These are phyloP conservation scores for Ornithoptera alexandrae DNA, from an alignment of 2,888 invertebrate genomes.

Conservation along the genomic window DNA sequence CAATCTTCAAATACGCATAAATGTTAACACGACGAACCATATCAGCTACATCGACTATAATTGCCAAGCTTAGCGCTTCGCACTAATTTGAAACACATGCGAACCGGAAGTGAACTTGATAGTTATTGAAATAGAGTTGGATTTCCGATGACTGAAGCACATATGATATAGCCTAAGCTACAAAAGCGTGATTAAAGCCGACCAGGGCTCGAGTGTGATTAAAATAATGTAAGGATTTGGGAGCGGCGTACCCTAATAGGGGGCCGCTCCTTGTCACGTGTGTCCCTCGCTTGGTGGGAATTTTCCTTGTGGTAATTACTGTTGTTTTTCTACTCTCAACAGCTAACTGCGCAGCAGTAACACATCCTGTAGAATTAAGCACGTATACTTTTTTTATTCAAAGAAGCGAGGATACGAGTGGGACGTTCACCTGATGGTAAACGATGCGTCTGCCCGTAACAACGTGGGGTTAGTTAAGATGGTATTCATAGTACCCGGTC, in stretches of 20 bases:
- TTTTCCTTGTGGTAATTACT: slow-evolving; percentile 41
- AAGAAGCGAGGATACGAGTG: no score
- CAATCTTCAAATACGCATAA: slow-evolving; percentile 12
- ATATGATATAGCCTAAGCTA: slow-evolving; percentile 26
- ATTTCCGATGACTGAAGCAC: slow-evolving; percentile 41
- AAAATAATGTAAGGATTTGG: slow-evolving; percentile 75
- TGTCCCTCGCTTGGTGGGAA: slow-evolving; percentile 43
- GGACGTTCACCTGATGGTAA: no score
- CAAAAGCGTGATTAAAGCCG: slow-evolving; percentile 67
- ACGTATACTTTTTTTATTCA: not conserved
- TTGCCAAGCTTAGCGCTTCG: slow-evolving; percentile 25
- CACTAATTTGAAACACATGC: slow-evolving; percentile 21
- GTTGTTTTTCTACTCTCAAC: slow-evolving; percentile 33
- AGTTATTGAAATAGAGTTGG: slow-evolving; percentile 37
- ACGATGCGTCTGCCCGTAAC: no score
- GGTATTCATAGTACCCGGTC: no score
- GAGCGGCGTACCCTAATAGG: slow-evolving; percentile 53
- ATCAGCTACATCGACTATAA: slow-evolving; percentile 20
- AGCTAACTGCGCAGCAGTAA: not conserved
- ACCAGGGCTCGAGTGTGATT: slow-evolving; percentile 66
- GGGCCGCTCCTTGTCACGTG: slow-evolving; percentile 47
- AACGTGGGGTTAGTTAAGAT: no score
- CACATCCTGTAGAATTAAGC: not conserved
- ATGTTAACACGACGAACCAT: slow-evolving; percentile 14
- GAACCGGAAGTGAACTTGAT: slow-evolving; percentile 40